phyloP scores from a whole-genome alignment of 23 tunicate species.

The Pegea sp. region DNA sequence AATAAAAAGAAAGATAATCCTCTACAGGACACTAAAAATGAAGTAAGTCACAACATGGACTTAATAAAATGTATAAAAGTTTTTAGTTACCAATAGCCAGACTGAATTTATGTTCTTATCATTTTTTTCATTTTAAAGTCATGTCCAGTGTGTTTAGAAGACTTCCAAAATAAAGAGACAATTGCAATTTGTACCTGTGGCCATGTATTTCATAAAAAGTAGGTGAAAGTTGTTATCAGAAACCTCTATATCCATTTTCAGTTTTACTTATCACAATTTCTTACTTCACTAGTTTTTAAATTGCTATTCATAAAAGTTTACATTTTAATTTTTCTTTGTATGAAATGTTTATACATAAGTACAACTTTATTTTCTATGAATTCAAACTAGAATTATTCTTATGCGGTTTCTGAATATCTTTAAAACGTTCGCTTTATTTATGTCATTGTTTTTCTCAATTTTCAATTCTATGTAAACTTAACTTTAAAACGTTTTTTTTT shows the following conservation, averaged over 20 bases:
- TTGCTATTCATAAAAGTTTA: background rate
- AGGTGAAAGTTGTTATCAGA: too few relatives aligned
- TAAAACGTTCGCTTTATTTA: too few relatives aligned
- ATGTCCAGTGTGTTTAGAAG: slow-evolving; percentile 63
- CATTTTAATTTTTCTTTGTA: background rate
- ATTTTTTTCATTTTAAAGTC: slow-evolving; percentile 9
- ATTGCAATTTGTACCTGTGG: slow-evolving; percentile 62
- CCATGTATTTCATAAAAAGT: slow-evolving; percentile 79
- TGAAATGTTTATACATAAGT: background rate
- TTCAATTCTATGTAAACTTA: too few relatives aligned
- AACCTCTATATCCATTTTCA: too few relatives aligned
- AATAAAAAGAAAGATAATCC: slow-evolving; percentile 37
- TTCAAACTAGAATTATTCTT: too few relatives aligned
- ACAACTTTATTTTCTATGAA: background rate
- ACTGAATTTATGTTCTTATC: background rate
- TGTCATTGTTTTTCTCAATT: too few relatives aligned
- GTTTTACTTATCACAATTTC: too few relatives aligned
- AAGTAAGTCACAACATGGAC: slow-evolving; percentile 4
- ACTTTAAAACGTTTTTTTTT: too few relatives aligned
- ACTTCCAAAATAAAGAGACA: slow-evolving; percentile 49
- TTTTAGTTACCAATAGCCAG: background rate
- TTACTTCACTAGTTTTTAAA: too few relatives aligned
- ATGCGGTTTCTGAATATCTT: too few relatives aligned
- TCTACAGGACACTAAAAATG: slow-evolving; percentile 49
- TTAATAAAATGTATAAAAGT: background rate